Evolutionary conservation across 2,113 vertebrate genomes (phyloP).

Genomic region (Lasiurus cinereus): DNA sequence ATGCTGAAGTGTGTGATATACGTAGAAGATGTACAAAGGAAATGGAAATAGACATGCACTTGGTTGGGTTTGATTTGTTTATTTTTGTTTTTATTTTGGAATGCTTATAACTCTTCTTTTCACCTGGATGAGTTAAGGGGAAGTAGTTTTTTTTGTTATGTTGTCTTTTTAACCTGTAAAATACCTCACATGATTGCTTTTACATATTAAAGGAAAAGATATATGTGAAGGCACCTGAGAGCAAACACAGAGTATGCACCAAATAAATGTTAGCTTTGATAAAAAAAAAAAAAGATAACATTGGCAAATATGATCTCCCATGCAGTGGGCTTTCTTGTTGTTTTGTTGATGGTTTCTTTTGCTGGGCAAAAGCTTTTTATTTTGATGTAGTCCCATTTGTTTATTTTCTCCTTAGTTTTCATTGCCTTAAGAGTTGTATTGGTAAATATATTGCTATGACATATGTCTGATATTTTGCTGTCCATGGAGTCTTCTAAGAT

Average conservation of each 20-base stretch:
- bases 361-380: too few relatives aligned
- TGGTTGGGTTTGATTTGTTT: neutral
- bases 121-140: slow-evolving; percentile 48
- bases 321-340: too few relatives aligned
- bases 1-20: slow-evolving; percentile 11
- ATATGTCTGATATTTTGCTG: too few relatives aligned
- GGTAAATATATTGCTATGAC: too few relatives aligned
- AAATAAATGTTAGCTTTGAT: slow-evolving; percentile 76
- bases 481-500: too few relatives aligned
- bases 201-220: slow-evolving; percentile 54
- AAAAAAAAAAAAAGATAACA: slow-evolving; percentile 22
- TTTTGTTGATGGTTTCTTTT: too few relatives aligned
- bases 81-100: slow-evolving; percentile 53
- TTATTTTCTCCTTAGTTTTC: too few relatives aligned
- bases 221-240: slow-evolving; percentile 52
- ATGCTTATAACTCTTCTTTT: slow-evolving; percentile 25
- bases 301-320: too few relatives aligned
- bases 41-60: slow-evolving; percentile 41
- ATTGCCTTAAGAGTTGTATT: too few relatives aligned
- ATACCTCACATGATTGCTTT: slow-evolving; percentile 67
- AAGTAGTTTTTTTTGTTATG: slow-evolving; percentile 42
- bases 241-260: slow-evolving; percentile 53
- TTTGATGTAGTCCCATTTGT: too few relatives aligned
- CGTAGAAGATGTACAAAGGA: slow-evolving; percentile 25
- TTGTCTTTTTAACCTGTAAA: slow-evolving; percentile 48